These are phyloP conservation scores for Drosophila ohnishii DNA, from an alignment of 1,140 invertebrate species.

Conservation along the genomic window DNA sequence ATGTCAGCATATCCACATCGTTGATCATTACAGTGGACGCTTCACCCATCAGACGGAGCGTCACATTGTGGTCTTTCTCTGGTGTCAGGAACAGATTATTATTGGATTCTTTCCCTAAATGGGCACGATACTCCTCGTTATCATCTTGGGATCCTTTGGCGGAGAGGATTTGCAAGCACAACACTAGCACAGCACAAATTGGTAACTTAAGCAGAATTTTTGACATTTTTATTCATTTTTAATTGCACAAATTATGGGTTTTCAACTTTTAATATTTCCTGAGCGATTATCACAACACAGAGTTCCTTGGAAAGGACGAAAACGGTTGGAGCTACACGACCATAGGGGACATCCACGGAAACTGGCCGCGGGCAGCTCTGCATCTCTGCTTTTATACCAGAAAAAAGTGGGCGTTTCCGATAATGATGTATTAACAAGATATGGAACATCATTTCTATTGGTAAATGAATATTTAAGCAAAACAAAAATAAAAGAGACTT, in stretches of 20 bases:
- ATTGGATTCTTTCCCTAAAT: slow-evolving; percentile 12
- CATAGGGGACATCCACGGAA: slow-evolving; percentile 3
- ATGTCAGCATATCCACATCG: slow-evolving; percentile 50
- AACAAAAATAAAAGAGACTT: not conserved
- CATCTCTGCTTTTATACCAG: slow-evolving; percentile 29
- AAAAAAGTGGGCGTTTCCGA: slow-evolving; percentile 42
- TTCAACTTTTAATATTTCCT: not conserved
- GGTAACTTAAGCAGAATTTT: too few species aligned
- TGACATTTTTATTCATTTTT: slow-evolving; percentile 48
- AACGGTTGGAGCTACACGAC: not conserved
- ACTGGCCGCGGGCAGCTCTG: slow-evolving; percentile 11
- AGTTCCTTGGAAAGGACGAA: not conserved
- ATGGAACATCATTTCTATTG: slow-evolving; percentile 1
- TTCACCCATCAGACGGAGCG: slow-evolving; percentile 64
- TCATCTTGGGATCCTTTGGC: slow-evolving; percentile 1
- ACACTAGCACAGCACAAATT: slow-evolving; percentile 4
- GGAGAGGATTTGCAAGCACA: slow-evolving; percentile 18
- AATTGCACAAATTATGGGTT: not conserved
- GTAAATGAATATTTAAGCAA: not conserved
- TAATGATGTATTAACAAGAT: slow-evolving; percentile 5
- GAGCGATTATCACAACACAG: not conserved
- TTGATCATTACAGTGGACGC: slow-evolving; percentile 59
- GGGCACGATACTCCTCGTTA: not conserved
- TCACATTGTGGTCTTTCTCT: slow-evolving; percentile 59
- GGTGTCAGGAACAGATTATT: slow-evolving; percentile 54